Conservation (phyloP, 2,888 invertebrate species). For the Dryobotodes eremita region DNA sequence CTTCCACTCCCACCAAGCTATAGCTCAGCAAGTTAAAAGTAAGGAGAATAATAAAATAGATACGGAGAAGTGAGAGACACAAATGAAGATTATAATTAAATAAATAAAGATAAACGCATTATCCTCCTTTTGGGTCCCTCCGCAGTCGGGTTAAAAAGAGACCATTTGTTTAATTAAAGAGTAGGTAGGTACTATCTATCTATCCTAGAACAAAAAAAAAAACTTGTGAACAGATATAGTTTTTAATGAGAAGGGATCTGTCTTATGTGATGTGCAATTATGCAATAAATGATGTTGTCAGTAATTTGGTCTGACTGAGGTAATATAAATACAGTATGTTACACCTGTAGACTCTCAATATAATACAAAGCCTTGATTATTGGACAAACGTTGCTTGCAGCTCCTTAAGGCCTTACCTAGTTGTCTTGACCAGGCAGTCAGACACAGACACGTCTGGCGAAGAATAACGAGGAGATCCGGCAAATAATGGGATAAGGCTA, state of each 20-base stretch:
- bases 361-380: background rate
- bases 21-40: background rate
- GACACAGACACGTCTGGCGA: background rate
- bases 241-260: background rate
- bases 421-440: no score
- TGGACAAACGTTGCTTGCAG: background rate
- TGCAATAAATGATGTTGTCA: background rate
- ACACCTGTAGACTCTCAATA: background rate
- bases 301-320: background rate
- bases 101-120: background rate
- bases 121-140: background rate
- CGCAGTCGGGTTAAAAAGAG: background rate
- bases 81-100: no score
- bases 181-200: background rate
- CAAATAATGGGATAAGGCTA: background rate
- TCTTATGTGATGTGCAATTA: no score
- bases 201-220: background rate
- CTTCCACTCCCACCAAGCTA: background rate
- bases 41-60: background rate
- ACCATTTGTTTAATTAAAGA: background rate
- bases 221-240: background rate
- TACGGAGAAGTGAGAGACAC: no score
- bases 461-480: no score
- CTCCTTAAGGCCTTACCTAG: no score
- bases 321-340: background rate